Conservation (phyloP, 1,140 invertebrate genomes). For the Leptestheria dahalacensis region DNA sequence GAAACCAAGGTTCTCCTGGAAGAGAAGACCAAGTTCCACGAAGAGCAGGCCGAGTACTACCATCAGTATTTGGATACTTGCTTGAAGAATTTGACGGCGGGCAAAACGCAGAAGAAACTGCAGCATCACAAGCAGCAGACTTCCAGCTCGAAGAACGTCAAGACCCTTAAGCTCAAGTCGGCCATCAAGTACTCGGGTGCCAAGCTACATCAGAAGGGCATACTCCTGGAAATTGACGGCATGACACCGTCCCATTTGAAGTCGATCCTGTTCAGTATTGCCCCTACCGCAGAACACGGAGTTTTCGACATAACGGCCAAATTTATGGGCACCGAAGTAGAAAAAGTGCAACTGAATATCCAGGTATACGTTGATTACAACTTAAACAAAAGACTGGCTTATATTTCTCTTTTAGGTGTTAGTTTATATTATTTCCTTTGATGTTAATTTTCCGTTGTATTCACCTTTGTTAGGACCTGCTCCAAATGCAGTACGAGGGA, state of each 20-base stretch:
- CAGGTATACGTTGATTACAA: conserved; percentile 22
- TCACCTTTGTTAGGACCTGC: conserved; percentile 54
- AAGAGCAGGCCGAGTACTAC: conserved; percentile 62
- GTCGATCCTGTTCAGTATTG: conserved; percentile 62
- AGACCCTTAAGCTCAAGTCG: conserved; percentile 1
- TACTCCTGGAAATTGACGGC: conserved; percentile 55
- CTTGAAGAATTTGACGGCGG: conserved; percentile 42
- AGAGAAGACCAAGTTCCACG: conserved; percentile 53
- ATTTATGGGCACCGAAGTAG: conserved; percentile 64
- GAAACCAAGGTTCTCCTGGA: conserved; percentile 45
- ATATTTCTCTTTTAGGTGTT: background rate
- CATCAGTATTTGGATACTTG: conserved; percentile 61
- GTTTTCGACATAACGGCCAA: conserved; percentile 56
- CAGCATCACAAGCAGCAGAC: background rate
- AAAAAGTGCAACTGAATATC: conserved; percentile 56
- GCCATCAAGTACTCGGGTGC: conserved; percentile 54
- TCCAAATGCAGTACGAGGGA: conserved; percentile 65
- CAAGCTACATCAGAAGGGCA: conserved; percentile 55
- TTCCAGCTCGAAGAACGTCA: background rate
- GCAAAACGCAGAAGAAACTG: conserved; percentile 2
- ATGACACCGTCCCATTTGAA: conserved; percentile 49
- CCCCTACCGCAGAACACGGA: conserved; percentile 47
- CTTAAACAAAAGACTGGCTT: background rate
- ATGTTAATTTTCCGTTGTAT: conserved; percentile 22
- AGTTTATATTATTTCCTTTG: conserved; percentile 16